phyloP scores from a whole-genome alignment of 1,140 invertebrate species.

The Drosophila erecta region DNA sequence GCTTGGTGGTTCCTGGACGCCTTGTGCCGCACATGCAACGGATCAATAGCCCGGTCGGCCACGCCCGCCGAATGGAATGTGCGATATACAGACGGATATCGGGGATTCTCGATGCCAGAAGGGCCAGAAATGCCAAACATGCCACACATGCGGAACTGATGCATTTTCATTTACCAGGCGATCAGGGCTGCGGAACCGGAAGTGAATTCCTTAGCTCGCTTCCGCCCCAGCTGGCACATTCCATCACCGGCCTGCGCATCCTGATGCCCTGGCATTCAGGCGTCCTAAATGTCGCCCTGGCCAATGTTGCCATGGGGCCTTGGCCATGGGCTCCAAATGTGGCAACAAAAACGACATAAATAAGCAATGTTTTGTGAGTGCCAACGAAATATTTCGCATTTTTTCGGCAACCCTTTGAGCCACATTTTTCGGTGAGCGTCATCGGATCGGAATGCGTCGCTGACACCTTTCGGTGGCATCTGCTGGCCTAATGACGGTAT shows the following conservation, averaged over 20 bases:
- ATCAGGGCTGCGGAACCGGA: slow-evolving; percentile 65
- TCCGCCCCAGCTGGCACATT: slow-evolving; percentile 41
- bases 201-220: slow-evolving; percentile 72
- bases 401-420: slow-evolving; percentile 15
- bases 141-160: slow-evolving; percentile 83
- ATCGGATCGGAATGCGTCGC: slow-evolving; percentile 67
- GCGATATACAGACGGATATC: slow-evolving; percentile 41
- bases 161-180: slow-evolving; percentile 81
- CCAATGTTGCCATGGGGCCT: slow-evolving; percentile 75
- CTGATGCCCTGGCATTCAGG: slow-evolving; percentile 56
- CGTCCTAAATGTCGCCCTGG: slow-evolving; percentile 72
- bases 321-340: slow-evolving; percentile 46
- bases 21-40: slow-evolving; percentile 67
- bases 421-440: slow-evolving; percentile 51
- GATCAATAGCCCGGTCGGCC: slow-evolving; percentile 75
- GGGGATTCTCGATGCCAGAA: slow-evolving; percentile 20
- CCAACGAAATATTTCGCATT: slow-evolving; percentile 12
- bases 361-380: not conserved
- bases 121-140: slow-evolving; percentile 20
- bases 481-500: slow-evolving; percentile 82
- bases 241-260: not conserved
- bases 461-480: slow-evolving; percentile 54
- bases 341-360: slow-evolving; percentile 3
- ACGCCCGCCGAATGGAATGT: slow-evolving; percentile 51
- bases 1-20: slow-evolving; percentile 45